Evolutionary conservation across 2,113 vertebrate genomes (phyloP), one percentile per base, ranked within the genome.

Genomic region (Phodopus roborovskii): DNA sequence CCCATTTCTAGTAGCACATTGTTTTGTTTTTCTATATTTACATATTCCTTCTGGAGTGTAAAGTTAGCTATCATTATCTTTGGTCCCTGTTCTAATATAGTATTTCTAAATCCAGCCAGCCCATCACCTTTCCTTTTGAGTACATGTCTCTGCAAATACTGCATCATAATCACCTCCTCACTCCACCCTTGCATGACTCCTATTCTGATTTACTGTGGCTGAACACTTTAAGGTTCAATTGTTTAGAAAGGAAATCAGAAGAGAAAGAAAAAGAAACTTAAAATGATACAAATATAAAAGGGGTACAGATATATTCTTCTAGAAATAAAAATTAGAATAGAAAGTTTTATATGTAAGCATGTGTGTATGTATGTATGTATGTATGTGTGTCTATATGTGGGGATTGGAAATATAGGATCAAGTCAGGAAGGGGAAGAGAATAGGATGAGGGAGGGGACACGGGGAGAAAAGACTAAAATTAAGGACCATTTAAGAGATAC

Each of bases 111-210:
- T 36, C 3, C 16, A 87, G 30, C 53, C 20, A 82, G 12, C 62
- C 10, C 71, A 6, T 53, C 5, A 20, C 8, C 58, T 94, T 11
- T 77, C 74, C 36, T 86, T 19, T 11, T 26, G 53, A 87, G 53
- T 12, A 16, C 26, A 26, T 33, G 42, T 56, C 9, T 24, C 15
- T 9, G 30, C 5, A 7, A 5, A 45, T 7, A 45, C 7, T 4
- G 2, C 5, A 12, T 15, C 48, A 33, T 16, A 8, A 68, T 26
- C 1, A 16, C 4, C 50, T 22, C 11, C 15, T 15, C 1, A 33
- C 15, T 17, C 22, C 1, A 0, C 28, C 68, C 17, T 16, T 36
- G 4, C 36, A 42, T 90, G 13, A 70, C 22, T 30, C 5, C 7
- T 50, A 8, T 48, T 92, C 39, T 92, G 89, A 86, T 22, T 9